phyloP scores from a whole-genome alignment of 2,888 invertebrate genomes.

The Odontothrips loti region DNA sequence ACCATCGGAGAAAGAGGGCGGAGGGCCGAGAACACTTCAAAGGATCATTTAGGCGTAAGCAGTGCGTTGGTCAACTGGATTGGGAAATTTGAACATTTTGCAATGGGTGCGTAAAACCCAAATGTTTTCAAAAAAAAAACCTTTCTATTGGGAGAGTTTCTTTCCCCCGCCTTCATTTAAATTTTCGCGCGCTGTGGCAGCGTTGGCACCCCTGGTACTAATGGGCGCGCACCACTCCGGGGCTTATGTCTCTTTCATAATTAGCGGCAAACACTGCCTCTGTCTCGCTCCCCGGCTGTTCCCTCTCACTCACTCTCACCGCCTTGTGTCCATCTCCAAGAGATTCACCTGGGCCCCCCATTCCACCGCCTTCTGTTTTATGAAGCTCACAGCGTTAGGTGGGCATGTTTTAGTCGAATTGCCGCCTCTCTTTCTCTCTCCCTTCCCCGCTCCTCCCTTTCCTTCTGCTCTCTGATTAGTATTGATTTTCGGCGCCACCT shows the following conservation, averaged over 20 bases:
- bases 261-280: background rate
- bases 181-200: background rate
- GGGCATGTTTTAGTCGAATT: background rate
- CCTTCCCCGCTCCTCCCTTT: background rate
- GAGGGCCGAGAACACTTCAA: too few relatives aligned
- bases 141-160: background rate
- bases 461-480: background rate
- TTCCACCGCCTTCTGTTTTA: background rate
- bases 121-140: background rate
- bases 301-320: background rate
- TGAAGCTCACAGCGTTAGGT: background rate
- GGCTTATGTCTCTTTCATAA: conserved; percentile 23
- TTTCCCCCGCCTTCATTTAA: background rate
- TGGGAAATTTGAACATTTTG: background rate
- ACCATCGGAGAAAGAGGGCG: too few relatives aligned
- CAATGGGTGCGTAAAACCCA: too few relatives aligned
- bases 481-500: background rate
- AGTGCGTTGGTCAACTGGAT: too few relatives aligned
- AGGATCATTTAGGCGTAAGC: too few relatives aligned
- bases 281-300: background rate
- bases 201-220: conserved; percentile 17
- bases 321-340: background rate
- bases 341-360: background rate
- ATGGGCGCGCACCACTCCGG: background rate
- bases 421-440: background rate